Evolutionary conservation across 2,888 invertebrate genomes (phyloP).

Genomic region (Nematopogon swammerdamellus): DNA sequence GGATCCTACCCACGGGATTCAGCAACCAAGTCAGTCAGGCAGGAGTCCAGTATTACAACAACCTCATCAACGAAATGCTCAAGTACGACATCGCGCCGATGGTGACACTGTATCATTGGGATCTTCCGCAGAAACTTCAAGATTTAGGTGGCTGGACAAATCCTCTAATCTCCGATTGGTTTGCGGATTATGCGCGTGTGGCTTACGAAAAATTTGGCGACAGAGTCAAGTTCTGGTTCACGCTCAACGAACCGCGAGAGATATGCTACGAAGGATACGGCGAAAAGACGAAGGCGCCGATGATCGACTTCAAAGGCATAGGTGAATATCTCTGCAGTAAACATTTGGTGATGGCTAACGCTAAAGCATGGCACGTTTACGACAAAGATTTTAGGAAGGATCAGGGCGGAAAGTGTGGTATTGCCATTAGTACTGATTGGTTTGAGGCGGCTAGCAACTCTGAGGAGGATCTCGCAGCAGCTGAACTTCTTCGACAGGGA

Average conservation of each 20-base stretch:
- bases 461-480: constrained; percentile 25
- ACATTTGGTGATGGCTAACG: constrained; percentile 41
- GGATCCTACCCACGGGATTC: constrained; percentile 50
- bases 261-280: constrained; percentile 26
- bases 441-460: constrained; percentile 23
- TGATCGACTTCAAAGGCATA: constrained; percentile 21
- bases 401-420: constrained; percentile 13
- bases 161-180: constrained; percentile 21
- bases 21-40: constrained; percentile 34
- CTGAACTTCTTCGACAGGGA: constrained; percentile 20
- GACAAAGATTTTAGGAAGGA: constrained; percentile 25
- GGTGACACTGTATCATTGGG: constrained; percentile 41
- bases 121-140: constrained; percentile 49
- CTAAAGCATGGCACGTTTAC: constrained; percentile 20
- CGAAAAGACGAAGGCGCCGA: constrained; percentile 14
- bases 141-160: constrained; percentile 46
- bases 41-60: constrained; percentile 62
- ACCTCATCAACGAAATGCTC: constrained; percentile 49
- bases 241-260: constrained; percentile 52
- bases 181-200: constrained; percentile 24
- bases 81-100: constrained; percentile 49
- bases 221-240: constrained; percentile 35
- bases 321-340: constrained; percentile 31
- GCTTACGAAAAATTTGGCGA: constrained; percentile 25
- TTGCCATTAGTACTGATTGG: neutral